phyloP scores from a whole-genome alignment of 30 jellyfish, hydroid and myxozoan genomes.

The Pseudorhiza aurosa region DNA sequence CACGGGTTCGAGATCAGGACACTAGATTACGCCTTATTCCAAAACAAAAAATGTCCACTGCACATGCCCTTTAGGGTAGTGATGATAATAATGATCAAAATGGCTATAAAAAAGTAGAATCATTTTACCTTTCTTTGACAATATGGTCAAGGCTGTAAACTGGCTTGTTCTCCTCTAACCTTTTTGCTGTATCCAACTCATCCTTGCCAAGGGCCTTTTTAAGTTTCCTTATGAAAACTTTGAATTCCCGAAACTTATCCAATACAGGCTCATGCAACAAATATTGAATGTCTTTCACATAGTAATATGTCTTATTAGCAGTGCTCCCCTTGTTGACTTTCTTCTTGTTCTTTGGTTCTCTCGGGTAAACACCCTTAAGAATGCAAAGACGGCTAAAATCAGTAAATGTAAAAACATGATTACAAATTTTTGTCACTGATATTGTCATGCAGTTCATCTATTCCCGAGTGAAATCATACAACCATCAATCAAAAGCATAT shows the following conservation, averaged over 20 bases:
- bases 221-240: slow-evolving; percentile 82
- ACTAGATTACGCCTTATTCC: too few species aligned
- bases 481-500: too few species aligned
- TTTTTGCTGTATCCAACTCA: slow-evolving; percentile 80
- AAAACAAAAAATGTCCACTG: too few species aligned
- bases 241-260: slow-evolving; percentile 89
- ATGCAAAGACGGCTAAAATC: slow-evolving; percentile 95
- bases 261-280: slow-evolving; percentile 97
- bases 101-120: too few species aligned
- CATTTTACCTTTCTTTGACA: slow-evolving; percentile 93
- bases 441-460: too few species aligned
- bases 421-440: too few species aligned
- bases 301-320: slow-evolving; percentile 85
- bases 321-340: slow-evolving; percentile 96
- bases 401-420: too few species aligned
- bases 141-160: slow-evolving; percentile 91
- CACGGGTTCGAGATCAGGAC: too few species aligned
- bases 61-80: too few species aligned
- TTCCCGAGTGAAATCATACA: too few species aligned
- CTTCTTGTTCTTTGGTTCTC: slow-evolving; percentile 96
- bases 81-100: too few species aligned
- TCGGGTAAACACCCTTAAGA: slow-evolving; percentile 97
- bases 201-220: slow-evolving; percentile 94
- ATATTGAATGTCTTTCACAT: slow-evolving; percentile 92
- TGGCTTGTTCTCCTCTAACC: slow-evolving; percentile 94